phyloP scores from a whole-genome alignment of 2,888 invertebrate species.

The Drosophila kuntzei region DNA sequence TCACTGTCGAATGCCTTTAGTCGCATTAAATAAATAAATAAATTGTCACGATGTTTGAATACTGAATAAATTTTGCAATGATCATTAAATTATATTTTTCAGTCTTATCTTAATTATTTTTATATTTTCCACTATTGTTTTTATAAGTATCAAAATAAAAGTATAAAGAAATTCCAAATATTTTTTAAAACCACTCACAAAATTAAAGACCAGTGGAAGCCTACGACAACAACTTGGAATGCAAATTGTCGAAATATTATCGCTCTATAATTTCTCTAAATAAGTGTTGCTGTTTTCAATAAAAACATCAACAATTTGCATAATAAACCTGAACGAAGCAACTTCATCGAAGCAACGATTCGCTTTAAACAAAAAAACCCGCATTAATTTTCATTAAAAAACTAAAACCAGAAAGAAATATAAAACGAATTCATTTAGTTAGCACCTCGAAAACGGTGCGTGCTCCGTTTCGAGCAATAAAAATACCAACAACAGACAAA shows the following conservation, averaged over 20 bases:
- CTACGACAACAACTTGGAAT: constrained; percentile 32
- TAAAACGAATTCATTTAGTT: constrained; percentile 76
- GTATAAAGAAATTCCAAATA: background rate
- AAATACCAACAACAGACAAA: constrained; percentile 63
- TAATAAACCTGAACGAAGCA: constrained; percentile 55
- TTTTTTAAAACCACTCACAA: background rate
- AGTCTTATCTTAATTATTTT: background rate
- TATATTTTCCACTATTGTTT: background rate
- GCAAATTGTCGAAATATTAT: constrained; percentile 29
- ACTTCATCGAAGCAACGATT: constrained; percentile 6
- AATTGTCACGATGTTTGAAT: background rate
- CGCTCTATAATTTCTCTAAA: constrained; percentile 36
- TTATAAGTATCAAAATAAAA: background rate
- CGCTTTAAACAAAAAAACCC: constrained; percentile 17
- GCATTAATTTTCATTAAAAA: constrained; percentile 55
- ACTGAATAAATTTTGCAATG: background rate
- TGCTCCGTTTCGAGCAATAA: constrained; percentile 46
- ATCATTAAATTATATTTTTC: background rate
- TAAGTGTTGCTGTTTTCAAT: constrained; percentile 60
- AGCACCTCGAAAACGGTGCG: constrained; percentile 57
- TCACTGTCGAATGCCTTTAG: too few relatives aligned
- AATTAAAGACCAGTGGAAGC: background rate
- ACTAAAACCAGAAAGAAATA: constrained; percentile 13
- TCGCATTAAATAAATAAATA: too few relatives aligned
- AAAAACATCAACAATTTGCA: constrained; percentile 55